phyloP scores from a whole-genome alignment of 2,888 invertebrate genomes.

The Balanococcus diminutus region DNA sequence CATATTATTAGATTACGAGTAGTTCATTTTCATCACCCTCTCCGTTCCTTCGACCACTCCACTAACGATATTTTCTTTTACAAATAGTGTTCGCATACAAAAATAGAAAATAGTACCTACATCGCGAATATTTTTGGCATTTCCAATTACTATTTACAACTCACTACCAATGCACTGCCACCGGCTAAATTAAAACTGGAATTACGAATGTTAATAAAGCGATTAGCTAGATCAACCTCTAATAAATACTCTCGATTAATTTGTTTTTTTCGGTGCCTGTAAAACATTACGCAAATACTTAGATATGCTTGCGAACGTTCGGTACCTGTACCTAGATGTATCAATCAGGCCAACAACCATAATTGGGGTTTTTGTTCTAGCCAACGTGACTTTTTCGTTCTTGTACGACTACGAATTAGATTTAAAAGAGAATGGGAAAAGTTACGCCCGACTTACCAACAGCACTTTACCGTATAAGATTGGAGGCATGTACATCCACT shows the following conservation, averaged over 20 bases:
- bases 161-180: background rate
- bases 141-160: too few relatives aligned
- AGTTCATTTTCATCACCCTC: too few relatives aligned
- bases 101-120: too few relatives aligned
- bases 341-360: background rate
- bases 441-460: constrained; percentile 58
- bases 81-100: too few relatives aligned
- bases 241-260: background rate
- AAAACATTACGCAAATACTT: background rate
- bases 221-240: background rate
- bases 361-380: constrained; percentile 55
- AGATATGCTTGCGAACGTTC: background rate
- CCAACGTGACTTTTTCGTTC: constrained; percentile 58
- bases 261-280: background rate
- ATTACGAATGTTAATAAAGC: background rate
- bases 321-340: background rate
- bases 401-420: constrained; percentile 58
- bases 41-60: too few relatives aligned
- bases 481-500: constrained; percentile 58
- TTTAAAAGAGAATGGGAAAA: constrained; percentile 58
- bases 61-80: too few relatives aligned
- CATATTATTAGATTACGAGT: too few relatives aligned
- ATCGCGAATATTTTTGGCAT: too few relatives aligned
- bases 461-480: constrained; percentile 58
- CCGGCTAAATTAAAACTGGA: background rate